Evolutionary conservation across 2,113 vertebrate species (phyloP).

Genomic region (Colistium nudipinnis): DNA sequence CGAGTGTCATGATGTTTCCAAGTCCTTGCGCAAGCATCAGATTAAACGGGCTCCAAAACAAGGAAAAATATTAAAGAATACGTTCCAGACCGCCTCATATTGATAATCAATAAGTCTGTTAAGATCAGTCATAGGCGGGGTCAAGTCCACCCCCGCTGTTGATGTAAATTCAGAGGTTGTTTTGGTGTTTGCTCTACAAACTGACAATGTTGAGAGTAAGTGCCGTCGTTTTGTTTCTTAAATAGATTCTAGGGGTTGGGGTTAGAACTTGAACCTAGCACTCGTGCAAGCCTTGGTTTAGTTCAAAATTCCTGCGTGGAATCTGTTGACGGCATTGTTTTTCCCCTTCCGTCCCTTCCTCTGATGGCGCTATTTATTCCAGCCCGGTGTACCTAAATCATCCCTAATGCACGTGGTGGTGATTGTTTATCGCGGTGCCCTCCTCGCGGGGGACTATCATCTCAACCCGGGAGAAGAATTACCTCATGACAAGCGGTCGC

Average conservation of each 20-base stretch:
- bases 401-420: constrained; percentile 90
- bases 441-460: constrained; percentile 64
- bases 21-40: neutral
- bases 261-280: constrained; percentile 36
- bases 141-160: constrained; percentile 2
- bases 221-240: constrained; percentile 17
- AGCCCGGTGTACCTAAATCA: constrained; percentile 95
- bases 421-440: constrained; percentile 91
- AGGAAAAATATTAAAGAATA: neutral
- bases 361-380: constrained; percentile 87
- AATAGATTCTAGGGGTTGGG: constrained; percentile 11
- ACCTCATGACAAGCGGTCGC: constrained; percentile 89
- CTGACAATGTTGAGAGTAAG: constrained; percentile 29
- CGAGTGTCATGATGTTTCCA: neutral
- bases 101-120: constrained; percentile 6
- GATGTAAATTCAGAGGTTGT: constrained; percentile 21
- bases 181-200: constrained; percentile 19
- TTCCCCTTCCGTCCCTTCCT: constrained; percentile 48
- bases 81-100: neutral
- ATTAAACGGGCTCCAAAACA: neutral
- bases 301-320: constrained; percentile 47
- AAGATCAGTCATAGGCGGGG: constrained; percentile 11
- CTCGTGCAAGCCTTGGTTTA: constrained; percentile 21
- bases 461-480: constrained; percentile 85
- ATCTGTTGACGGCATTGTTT: constrained; percentile 70